Evolutionary conservation across 2,797 vertebrate genomes (phyloP), one percentile per base, ranked within the genome.

Genomic region (Xenentodon cancila): DNA sequence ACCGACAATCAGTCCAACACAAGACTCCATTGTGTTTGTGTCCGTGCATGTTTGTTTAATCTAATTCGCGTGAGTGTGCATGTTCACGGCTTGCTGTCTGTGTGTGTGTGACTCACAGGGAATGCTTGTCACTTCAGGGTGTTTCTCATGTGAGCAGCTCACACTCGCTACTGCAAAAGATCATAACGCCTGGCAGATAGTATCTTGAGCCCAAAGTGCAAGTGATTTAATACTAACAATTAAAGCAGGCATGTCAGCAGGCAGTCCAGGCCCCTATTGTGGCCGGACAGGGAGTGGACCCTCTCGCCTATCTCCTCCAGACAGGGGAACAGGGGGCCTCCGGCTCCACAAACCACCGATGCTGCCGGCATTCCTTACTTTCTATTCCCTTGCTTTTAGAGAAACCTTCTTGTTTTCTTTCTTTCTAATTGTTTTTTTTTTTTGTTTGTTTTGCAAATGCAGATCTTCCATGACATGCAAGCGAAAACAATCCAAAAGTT

Each of bases 151-250:
- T 68, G 45, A 30, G 71, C 44, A 55, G 56, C 18, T 12, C 59
- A 55, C 70, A 85, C 85, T 90, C 81, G 77, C 92, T 92, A 88
- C 92, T 87, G 83, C 92, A 91, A 93, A 92, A 92, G 51, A 94
- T 93, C 92, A 93, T 93, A 93, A 91, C 81, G 84, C 85, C 91
- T 89, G 82, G 78, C 84, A 91, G 93, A 93, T 93, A 92, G 91
- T 88, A 95, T 95, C 93, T 94, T 90, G 90, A 88, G 83, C 80
- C n/a, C 81, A 86, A 93, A 93, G 92, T 91, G 93, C 91, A 89
- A 91, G 91, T 92, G 89, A 94, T 93, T 87, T 94, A 93, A 96
- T 94, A 92, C 93, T 90, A 93, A 94, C 92, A 94, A 94, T 95
- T 94, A 95, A 84, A 87, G 93, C 91, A 93, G 94, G 93, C 92